Percentiles rank a stretch among this genome's conserved stretches.
These are phyloP conservation scores for Pollenia amentaria DNA, from an alignment of 2,888 invertebrate species.

Conservation along the genomic window DNA sequence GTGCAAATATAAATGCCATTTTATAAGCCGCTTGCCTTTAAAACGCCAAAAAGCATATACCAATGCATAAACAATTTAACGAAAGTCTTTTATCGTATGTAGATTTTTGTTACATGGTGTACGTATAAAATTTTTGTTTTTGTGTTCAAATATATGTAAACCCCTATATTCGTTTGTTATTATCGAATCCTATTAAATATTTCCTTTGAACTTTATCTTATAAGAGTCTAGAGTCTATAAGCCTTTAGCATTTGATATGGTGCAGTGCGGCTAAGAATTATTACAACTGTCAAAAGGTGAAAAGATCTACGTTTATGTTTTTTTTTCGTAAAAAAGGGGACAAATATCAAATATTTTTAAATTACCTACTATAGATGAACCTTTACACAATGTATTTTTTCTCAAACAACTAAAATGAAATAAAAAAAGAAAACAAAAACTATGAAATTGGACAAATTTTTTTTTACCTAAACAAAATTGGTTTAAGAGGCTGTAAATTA, in stretches of 20 bases:
- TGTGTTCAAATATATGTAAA: conserved; percentile 23
- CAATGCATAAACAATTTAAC: too few relatives aligned
- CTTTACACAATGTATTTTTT: conserved; percentile 27
- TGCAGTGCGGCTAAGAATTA: conserved; percentile 58
- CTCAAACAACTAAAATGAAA: background rate
- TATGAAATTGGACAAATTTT: conserved; percentile 47
- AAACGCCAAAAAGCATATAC: too few relatives aligned
- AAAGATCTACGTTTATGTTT: conserved; percentile 53
- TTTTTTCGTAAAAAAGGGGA: conserved; percentile 31
- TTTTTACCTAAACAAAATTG: background rate
- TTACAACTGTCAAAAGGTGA: conserved; percentile 70
- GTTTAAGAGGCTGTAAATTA: conserved; percentile 32
- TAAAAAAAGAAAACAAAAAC: conserved; percentile 10
- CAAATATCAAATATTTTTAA: conserved; percentile 51
- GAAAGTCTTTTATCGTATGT: too few relatives aligned
- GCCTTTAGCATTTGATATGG: conserved; percentile 33
- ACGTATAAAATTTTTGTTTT: too few relatives aligned
- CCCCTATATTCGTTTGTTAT: conserved; percentile 23
- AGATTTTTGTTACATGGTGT: too few relatives aligned
- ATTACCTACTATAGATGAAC: conserved; percentile 49
- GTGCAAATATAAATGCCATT: too few relatives aligned
- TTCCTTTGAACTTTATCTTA: conserved; percentile 23
- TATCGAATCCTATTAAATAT: conserved; percentile 43
- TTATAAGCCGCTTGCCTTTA: too few relatives aligned
- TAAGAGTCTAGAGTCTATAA: conserved; percentile 4